A percentile compares a stretch with the other conserved stretches of the same genome.
Conservation (phyloP, 2,113 vertebrate genomes). For the Nothoprocta perdicaria region DNA sequence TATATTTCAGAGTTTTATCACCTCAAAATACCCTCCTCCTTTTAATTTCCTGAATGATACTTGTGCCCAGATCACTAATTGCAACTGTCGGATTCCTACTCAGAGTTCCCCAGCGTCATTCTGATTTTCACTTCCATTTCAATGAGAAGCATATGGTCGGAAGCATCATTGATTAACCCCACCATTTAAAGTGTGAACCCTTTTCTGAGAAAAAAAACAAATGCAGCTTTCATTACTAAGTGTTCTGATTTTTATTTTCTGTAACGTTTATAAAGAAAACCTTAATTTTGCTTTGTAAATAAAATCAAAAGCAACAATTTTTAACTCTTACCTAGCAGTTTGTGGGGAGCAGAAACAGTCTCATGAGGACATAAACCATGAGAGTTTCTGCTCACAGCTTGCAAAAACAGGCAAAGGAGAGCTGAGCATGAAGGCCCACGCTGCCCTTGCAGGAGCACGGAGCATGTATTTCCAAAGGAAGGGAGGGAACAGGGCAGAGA, state of each 20-base stretch:
- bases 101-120: background rate
- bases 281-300: background rate
- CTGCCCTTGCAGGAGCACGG: too few relatives aligned
- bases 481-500: background rate
- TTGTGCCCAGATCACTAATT: background rate
- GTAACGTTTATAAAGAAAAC: too few relatives aligned
- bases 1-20: constrained; percentile 50
- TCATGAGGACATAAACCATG: too few relatives aligned
- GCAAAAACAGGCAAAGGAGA: background rate
- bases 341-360: background rate
- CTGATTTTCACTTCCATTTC: background rate
- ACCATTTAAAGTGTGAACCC: background rate
- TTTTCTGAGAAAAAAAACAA: background rate
- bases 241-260: background rate
- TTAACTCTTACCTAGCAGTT: background rate
- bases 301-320: background rate
- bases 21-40: constrained; percentile 14
- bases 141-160: background rate
- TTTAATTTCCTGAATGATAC: constrained; percentile 49
- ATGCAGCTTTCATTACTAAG: background rate
- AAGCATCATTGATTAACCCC: background rate
- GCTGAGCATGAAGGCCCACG: too few relatives aligned
- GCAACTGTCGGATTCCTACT: background rate
- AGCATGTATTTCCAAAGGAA: background rate
- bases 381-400: background rate